phyloP scores from a whole-genome alignment of 2,888 invertebrate genomes.

The Synanthedon myopaeformis region DNA sequence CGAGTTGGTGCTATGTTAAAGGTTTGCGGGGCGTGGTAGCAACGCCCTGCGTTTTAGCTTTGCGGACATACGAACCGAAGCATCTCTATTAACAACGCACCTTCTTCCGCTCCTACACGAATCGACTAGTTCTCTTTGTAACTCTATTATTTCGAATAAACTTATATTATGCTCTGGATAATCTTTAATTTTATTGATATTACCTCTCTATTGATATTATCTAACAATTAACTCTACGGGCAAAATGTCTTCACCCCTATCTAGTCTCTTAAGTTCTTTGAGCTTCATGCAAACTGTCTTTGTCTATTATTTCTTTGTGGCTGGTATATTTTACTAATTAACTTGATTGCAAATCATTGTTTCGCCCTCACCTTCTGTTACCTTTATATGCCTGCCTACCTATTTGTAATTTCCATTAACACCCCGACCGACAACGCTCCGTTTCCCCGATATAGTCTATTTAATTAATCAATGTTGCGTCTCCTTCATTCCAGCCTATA shows the following conservation, averaged over 20 bases:
- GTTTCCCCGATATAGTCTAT: constrained; percentile 8
- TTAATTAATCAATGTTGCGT: constrained; percentile 13
- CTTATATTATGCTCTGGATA: too few species aligned
- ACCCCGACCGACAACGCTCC: constrained; percentile 6
- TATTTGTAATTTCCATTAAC: constrained; percentile 12
- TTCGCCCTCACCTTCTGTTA: constrained; percentile 1
- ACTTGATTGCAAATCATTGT: constrained; percentile 2
- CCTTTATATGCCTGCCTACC: constrained; percentile 4
- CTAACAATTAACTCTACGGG: too few species aligned
- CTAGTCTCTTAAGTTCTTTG: too few species aligned
- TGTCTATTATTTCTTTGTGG: too few species aligned
- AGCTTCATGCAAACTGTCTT: too few species aligned
- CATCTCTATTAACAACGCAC: constrained; percentile 54
- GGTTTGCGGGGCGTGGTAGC: constrained; percentile 44
- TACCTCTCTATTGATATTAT: too few species aligned
- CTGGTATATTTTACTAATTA: too few species aligned
- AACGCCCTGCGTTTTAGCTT: constrained; percentile 50
- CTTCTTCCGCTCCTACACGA: constrained; percentile 14
- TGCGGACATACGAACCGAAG: constrained; percentile 35
- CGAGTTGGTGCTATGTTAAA: constrained; percentile 32
- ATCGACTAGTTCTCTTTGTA: too few species aligned
- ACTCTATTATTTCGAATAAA: too few species aligned
- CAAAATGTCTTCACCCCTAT: too few species aligned
- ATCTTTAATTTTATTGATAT: too few species aligned
- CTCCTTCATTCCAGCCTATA: constrained; percentile 7